Base-by-base conservation (phyloP, 2,113 vertebrate genomes). In the Oplegnathus fasciatus region DNA sequence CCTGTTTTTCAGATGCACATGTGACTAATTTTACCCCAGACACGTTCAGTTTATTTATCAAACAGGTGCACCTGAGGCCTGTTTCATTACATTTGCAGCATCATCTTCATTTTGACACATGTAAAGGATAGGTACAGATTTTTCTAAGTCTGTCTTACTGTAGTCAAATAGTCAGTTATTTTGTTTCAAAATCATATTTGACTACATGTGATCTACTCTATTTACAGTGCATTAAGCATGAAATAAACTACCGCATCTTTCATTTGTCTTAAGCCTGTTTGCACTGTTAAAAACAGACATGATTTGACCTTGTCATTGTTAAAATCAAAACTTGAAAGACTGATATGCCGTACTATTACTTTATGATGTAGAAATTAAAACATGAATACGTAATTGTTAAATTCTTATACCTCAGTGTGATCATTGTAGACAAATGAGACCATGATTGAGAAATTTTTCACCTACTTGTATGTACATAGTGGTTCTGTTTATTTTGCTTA, bases 401-500 rank as follows among this genome's bases (percentile, higher is more conserved):
- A 40, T 24, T 42, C 7, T 0, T 55, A n/a, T 1, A 61, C 10
- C 17, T 71, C 5, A 18, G 17, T 62, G 70, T 64, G 42, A 50
- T 67, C 1, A 3, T 13, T 37, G 44, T 67, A 73, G 75, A 69
- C 18, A 83, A 83, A 68, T 28, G 32, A 71, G 58, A 70, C 50
- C 34, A 40, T 55, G 69, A 80, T 52, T 24, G 54, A 48, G 40
- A n/a, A n/a, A n/a, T n/a, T n/a, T n/a, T n/a, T n/a, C n/a, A n/a
- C n/a, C n/a, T n/a, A n/a, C n/a, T n/a, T n/a, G n/a, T n/a, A n/a
- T n/a, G n/a, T n/a, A n/a, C n/a, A n/a, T n/a, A n/a, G n/a, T n/a
- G n/a, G n/a, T n/a, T n/a, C n/a, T n/a, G n/a, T n/a, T n/a, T n/a
- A n/a, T n/a, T n/a, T n/a, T n/a, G n/a, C n/a, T n/a, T n/a, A n/a